These are phyloP conservation scores for Caradrina kadenii DNA, from an alignment of 2,888 invertebrate genomes.

Conservation along the genomic window DNA sequence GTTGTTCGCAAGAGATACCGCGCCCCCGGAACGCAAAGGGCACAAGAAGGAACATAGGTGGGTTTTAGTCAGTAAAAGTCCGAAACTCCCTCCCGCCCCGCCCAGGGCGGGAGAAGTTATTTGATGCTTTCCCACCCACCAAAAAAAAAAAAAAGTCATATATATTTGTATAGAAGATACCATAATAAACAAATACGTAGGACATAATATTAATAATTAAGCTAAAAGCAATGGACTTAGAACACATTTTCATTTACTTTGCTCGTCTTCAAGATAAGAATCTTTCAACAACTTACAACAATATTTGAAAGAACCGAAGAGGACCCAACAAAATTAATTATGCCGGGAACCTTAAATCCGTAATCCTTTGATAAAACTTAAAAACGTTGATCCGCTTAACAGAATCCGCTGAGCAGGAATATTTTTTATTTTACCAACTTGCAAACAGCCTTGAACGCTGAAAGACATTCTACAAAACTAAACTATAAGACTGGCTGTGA, in stretches of 20 bases:
- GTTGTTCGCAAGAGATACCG: no score
- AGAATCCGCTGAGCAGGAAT: background rate
- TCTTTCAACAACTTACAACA: background rate
- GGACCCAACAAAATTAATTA: slow-evolving; percentile 5
- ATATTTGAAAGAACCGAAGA: background rate
- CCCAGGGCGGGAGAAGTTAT: no score
- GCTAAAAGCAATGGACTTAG: background rate
- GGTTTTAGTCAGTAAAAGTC: no score
- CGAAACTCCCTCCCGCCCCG: no score
- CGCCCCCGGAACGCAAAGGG: no score
- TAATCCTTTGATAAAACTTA: slow-evolving; percentile 38
- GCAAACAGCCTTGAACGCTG: background rate
- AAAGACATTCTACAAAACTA: slow-evolving; percentile 15
- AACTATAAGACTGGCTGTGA: background rate
- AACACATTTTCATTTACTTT: background rate
- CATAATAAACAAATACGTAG: no score
- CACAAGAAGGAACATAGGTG: no score
- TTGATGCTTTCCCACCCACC: no score
- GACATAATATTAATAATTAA: no score
- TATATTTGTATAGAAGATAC: no score
- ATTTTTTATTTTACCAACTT: slow-evolving; percentile 3
- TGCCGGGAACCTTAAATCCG: slow-evolving; percentile 13
- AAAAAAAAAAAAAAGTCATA: no score
- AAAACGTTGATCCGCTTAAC: slow-evolving; percentile 40
- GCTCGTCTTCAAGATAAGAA: background rate